Evolutionary conservation across 2,888 invertebrate species (phyloP).

Genomic region (Stenotaenia linearis): DNA sequence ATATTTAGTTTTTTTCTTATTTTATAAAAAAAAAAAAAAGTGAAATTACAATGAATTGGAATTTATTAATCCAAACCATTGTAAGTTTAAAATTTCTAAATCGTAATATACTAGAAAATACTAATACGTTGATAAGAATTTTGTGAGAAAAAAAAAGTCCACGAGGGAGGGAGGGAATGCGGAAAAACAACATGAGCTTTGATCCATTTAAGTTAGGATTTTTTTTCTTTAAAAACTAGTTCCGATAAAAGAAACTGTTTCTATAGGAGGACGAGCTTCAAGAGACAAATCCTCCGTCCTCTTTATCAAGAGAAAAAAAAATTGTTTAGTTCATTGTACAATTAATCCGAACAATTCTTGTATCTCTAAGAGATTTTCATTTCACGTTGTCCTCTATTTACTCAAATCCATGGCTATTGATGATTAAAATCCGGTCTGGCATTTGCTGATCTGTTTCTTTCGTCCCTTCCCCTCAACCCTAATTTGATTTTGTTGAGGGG

Average conservation of each 20-base stretch:
- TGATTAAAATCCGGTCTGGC: background rate
- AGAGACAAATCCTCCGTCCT: background rate
- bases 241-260: conserved; percentile 15
- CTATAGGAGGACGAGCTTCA: conserved; percentile 6
- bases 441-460: background rate
- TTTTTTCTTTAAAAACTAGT: background rate
- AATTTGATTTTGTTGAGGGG: background rate
- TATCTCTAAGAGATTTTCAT: background rate
- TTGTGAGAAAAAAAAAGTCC: too few relatives aligned
- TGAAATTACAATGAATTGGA: too few relatives aligned
- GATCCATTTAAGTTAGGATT: background rate
- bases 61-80: too few relatives aligned
- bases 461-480: background rate
- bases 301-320: background rate
- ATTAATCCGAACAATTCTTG: conserved; percentile 20
- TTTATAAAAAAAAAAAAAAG: background rate
- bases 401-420: conserved; percentile 9
- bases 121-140: too few relatives aligned
- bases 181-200: background rate
- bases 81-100: too few relatives aligned
- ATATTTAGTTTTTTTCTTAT: background rate
- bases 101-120: too few relatives aligned
- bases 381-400: background rate
- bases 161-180: background rate
- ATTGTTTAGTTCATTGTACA: conserved; percentile 16